Evolutionary conservation across 2,797 vertebrate species (phyloP).

Genomic region (Distichodus sexfasciatus): DNA sequence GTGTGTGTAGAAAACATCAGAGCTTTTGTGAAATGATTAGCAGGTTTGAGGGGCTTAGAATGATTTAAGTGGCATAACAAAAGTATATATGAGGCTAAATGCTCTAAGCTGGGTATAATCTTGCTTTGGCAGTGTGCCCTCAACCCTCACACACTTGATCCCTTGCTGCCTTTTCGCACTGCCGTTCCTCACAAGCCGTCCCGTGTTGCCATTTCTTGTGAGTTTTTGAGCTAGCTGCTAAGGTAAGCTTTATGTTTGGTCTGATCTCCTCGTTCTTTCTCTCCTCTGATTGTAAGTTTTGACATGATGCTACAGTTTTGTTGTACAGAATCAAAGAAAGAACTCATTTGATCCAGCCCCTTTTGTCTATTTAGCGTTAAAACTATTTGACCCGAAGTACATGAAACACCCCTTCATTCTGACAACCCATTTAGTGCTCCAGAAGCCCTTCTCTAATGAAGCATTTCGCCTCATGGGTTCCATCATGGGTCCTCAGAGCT

Average conservation of each 20-base stretch:
- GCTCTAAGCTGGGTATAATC: slow-evolving; percentile 56
- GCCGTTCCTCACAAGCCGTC: no score
- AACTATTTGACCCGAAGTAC: neutral
- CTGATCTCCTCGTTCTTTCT: neutral
- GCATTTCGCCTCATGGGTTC: slow-evolving; percentile 33
- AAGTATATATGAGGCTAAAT: slow-evolving; percentile 62
- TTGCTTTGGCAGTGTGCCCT: slow-evolving; percentile 42
- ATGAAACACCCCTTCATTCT: slow-evolving; percentile 13
- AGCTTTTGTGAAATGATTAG: slow-evolving; percentile 81
- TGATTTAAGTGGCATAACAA: slow-evolving; percentile 71
- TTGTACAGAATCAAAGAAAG: no score
- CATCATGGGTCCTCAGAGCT: slow-evolving; percentile 30
- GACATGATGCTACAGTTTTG: no score
- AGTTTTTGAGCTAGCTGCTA: neutral
- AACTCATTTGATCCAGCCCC: slow-evolving; percentile 19
- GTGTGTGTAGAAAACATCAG: neutral
- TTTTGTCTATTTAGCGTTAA: slow-evolving; percentile 13
- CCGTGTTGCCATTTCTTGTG: slow-evolving; percentile 17
- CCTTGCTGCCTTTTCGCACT: slow-evolving; percentile 27
- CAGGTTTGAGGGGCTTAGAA: slow-evolving; percentile 78
- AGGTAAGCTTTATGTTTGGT: neutral
- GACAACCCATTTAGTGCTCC: slow-evolving; percentile 17
- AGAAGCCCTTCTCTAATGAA: slow-evolving; percentile 15
- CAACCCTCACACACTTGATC: slow-evolving; percentile 29
- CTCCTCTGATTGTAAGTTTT: neutral